Conservation (phyloP, 2,888 invertebrate species). For the Rhopalosiphum nymphaeae region DNA sequence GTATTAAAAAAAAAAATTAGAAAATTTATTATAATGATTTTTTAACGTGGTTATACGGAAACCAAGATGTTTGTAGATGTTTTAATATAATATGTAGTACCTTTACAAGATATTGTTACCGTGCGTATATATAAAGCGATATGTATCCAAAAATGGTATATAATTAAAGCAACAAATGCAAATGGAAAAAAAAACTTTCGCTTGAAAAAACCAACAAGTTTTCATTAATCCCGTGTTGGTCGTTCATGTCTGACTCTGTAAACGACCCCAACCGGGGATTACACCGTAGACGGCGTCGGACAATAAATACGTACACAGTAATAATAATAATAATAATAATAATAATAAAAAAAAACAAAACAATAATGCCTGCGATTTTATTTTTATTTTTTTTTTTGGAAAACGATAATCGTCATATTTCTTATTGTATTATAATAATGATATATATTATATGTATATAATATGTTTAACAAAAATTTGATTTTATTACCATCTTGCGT, state of each 20-base stretch:
- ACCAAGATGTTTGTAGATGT: neutral
- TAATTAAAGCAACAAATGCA: conserved; percentile 61
- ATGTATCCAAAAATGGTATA: conserved; percentile 31
- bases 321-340: conserved; percentile 15
- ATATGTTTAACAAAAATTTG: neutral
- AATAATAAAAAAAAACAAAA: conserved; percentile 16
- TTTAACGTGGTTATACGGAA: neutral
- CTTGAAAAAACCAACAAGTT: conserved; percentile 61
- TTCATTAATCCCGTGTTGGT: conserved; percentile 62
- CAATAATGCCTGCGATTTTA: neutral
- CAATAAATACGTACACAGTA: conserved; percentile 2
- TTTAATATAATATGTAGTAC: conserved; percentile 2
- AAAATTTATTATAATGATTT: neutral
- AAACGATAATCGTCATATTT: neutral
- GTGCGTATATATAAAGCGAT: neutral
- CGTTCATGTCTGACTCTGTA: conserved; percentile 57
- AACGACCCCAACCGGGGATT: conserved; percentile 56
- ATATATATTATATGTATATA: too few species aligned
- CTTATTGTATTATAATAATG: neutral
- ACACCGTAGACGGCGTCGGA: conserved; percentile 27
- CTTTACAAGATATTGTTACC: neutral
- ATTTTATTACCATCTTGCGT: neutral
- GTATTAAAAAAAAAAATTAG: neutral
- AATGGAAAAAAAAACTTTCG: conserved; percentile 45
- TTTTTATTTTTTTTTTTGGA: neutral